These are phyloP conservation scores for Nebria salina DNA, from an alignment of 2,888 invertebrate genomes.

Conservation along the genomic window DNA sequence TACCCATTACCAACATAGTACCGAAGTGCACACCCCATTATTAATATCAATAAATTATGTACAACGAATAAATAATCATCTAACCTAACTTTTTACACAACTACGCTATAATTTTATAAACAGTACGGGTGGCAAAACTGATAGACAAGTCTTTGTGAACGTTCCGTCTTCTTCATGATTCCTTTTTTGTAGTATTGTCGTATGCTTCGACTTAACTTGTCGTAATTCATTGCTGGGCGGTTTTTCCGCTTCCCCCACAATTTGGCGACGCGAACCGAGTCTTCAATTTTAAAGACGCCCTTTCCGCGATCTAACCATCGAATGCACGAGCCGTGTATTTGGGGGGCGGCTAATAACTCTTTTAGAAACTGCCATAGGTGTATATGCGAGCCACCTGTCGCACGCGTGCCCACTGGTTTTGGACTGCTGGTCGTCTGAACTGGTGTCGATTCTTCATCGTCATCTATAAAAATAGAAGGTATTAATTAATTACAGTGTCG, in stretches of 20 bases:
- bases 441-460: conserved; percentile 61
- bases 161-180: conserved; percentile 98
- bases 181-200: conserved; percentile 99
- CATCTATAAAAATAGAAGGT: conserved; percentile 60
- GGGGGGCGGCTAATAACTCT: conserved; percentile 89
- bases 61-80: conserved; percentile 38
- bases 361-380: conserved; percentile 99
- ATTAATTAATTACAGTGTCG: conserved; percentile 21
- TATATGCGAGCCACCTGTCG: conserved; percentile 84
- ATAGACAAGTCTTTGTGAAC: conserved; percentile 97
- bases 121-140: conserved; percentile 97
- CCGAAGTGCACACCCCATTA: conserved; percentile 37
- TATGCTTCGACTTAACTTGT: conserved; percentile 96
- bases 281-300: conserved; percentile 99
- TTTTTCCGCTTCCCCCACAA: conserved; percentile 99
- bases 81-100: conserved; percentile 39
- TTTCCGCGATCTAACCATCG: conserved; percentile 95
- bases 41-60: conserved; percentile 31
- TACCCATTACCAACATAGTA: conserved; percentile 34
- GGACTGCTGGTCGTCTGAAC: conserved; percentile 51
- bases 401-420: conserved; percentile 55
- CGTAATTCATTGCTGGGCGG: conserved; percentile 99
- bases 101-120: conserved; percentile 66
- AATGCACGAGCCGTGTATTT: conserved; percentile 91
- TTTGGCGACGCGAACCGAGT: conserved; percentile 95